These are phyloP conservation scores for Tenualosa thibaudeaui DNA, from an alignment of 2,797 vertebrate genomes.

Conservation along the genomic window DNA sequence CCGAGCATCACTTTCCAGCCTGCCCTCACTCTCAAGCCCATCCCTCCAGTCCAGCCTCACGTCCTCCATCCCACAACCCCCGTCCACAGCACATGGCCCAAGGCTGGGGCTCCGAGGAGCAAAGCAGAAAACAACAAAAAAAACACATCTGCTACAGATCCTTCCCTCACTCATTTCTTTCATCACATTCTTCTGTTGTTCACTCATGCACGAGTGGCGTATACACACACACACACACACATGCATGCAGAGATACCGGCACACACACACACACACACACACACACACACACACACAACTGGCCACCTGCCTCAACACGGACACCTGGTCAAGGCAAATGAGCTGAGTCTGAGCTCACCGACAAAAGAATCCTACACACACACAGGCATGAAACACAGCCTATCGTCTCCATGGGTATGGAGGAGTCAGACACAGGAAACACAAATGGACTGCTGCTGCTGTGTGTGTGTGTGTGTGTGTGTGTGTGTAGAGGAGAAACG, in stretches of 20 bases:
- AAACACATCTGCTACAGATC: neutral
- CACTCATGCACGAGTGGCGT: neutral
- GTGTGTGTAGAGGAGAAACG: constrained; percentile 67
- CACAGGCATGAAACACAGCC: neutral
- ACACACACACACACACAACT: neutral
- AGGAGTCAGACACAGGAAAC: neutral
- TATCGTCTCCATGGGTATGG: neutral
- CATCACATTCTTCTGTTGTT: neutral
- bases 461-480: constrained; percentile 2
- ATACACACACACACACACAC: neutral
- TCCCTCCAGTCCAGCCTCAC: neutral
- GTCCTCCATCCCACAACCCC: neutral
- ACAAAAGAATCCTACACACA: neutral
- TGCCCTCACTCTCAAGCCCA: neutral
- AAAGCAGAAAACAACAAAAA: neutral
- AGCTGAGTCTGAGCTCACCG: neutral
- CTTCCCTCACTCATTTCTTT: neutral
- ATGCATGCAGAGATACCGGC: neutral
- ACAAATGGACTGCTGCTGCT: neutral
- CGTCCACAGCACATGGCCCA: neutral
- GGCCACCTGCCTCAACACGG: neutral
- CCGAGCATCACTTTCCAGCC: neutral
- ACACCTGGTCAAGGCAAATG: constrained; percentile 12
- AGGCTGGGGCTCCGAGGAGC: neutral
- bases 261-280: neutral